Percentiles rank a stretch among this genome's conserved stretches.
phyloP scores from a whole-genome alignment of 2,113 vertebrate genomes.

The Genyomyrus donnyi region DNA sequence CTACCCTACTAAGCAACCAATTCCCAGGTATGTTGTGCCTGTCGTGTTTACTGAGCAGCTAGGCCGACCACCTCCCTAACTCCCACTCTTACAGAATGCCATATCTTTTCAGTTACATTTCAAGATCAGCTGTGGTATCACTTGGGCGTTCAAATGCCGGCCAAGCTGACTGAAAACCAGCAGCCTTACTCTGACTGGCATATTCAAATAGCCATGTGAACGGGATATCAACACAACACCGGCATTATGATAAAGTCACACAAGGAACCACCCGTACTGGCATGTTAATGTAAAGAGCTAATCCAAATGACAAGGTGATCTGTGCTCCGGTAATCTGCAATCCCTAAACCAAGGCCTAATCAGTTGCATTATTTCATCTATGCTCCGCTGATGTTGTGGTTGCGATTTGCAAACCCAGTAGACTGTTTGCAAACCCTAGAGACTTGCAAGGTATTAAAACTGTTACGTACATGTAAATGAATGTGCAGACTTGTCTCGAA shows the following conservation, averaged over 20 bases:
- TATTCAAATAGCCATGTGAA: background rate
- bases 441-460: background rate
- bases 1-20: background rate
- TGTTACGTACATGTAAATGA: no score
- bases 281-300: background rate
- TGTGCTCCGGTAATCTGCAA: background rate
- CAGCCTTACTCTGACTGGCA: background rate
- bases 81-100: background rate
- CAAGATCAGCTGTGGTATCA: background rate
- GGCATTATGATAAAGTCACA: background rate
- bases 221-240: background rate
- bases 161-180: background rate
- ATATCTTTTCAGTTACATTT: background rate
- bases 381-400: background rate
- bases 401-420: background rate
- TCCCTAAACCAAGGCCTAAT: background rate
- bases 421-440: no score
- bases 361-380: background rate
- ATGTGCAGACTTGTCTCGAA: no score
- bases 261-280: background rate
- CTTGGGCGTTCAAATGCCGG: background rate
- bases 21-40: background rate
- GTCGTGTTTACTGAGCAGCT: background rate
- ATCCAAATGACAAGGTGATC: background rate
- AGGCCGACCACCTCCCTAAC: background rate